Percentiles rank a stretch among this genome's conserved stretches.
Evolutionary conservation across 2,888 invertebrate genomes (phyloP).

Genomic region (Serripes groenlandicus): DNA sequence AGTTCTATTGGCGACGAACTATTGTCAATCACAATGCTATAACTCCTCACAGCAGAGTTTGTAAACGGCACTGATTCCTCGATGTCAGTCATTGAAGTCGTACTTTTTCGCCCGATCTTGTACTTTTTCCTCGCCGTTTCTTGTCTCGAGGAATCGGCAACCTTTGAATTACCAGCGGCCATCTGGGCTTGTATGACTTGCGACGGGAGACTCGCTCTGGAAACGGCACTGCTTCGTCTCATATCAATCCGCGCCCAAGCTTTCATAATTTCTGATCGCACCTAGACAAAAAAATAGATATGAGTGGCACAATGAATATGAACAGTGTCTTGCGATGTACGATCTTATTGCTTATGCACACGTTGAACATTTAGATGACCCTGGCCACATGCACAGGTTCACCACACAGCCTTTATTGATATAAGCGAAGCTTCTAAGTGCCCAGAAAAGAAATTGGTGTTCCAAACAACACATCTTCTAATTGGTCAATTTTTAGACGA

Average conservation of each 20-base stretch:
- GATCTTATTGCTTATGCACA: too few relatives aligned
- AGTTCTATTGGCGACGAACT: slow-evolving; percentile 7
- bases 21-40: slow-evolving; percentile 30
- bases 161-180: slow-evolving; percentile 17
- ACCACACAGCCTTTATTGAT: too few relatives aligned
- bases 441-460: too few relatives aligned
- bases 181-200: slow-evolving; percentile 18
- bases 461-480: too few relatives aligned
- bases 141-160: slow-evolving; percentile 20
- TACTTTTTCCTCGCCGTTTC: slow-evolving; percentile 16
- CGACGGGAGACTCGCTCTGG: slow-evolving; percentile 28
- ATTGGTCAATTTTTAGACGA: too few relatives aligned
- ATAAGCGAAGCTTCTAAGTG: too few relatives aligned
- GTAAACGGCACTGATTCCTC: slow-evolving; percentile 55
- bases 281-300: slow-evolving; percentile 29
- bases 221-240: slow-evolving; percentile 39
- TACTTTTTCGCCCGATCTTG: slow-evolving; percentile 25
- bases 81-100: slow-evolving; percentile 35
- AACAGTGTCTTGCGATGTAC: too few relatives aligned
- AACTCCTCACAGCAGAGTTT: slow-evolving; percentile 32
- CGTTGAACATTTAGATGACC: too few relatives aligned
- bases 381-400: too few relatives aligned
- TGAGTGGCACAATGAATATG: too few relatives aligned
- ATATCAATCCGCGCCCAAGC: slow-evolving; percentile 31
- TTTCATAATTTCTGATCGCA: slow-evolving; percentile 52